Percentiles rank a stretch among this genome's conserved stretches.
phyloP scores from a whole-genome alignment of 2,888 invertebrate species.

The Corbicula japonica region DNA sequence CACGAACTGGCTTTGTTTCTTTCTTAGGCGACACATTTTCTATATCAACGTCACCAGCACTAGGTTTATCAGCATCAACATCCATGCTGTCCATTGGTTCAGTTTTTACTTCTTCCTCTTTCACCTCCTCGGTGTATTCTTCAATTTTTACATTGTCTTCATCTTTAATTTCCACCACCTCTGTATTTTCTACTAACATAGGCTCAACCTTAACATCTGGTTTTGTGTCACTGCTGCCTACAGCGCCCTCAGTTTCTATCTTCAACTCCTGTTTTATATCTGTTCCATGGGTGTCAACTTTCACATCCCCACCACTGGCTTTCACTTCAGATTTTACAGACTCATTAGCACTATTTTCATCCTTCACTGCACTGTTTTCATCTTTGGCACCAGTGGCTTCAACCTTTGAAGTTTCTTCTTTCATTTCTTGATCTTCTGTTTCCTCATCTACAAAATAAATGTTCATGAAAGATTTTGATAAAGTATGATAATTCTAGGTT shows the following conservation, averaged over 20 bases:
- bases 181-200: neutral
- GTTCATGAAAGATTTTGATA: no score
- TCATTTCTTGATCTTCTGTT: conserved; percentile 5
- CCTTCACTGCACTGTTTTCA: no score
- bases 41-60: conserved; percentile 53
- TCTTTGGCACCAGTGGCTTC: neutral
- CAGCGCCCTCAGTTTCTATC: conserved; percentile 2
- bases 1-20: conserved; percentile 51
- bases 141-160: conserved; percentile 31
- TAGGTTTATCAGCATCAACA: conserved; percentile 22
- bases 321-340: conserved; percentile 40
- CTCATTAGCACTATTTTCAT: conserved; percentile 56
- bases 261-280: conserved; percentile 19
- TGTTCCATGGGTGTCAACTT: conserved; percentile 10
- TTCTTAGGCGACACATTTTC: conserved; percentile 65
- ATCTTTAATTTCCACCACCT: conserved; percentile 15
- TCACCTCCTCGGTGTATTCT: neutral
- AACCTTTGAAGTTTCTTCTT: conserved; percentile 24
- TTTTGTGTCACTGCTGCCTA: neutral
- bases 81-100: conserved; percentile 21
- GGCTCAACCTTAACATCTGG: conserved; percentile 18
- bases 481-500: no score
- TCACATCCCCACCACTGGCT: conserved; percentile 40
- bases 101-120: conserved; percentile 42
- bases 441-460: no score